A percentile compares a stretch with the other conserved stretches of the same genome.
phyloP scores from a whole-genome alignment of 1,140 invertebrate genomes.

The Apis dorsata region DNA sequence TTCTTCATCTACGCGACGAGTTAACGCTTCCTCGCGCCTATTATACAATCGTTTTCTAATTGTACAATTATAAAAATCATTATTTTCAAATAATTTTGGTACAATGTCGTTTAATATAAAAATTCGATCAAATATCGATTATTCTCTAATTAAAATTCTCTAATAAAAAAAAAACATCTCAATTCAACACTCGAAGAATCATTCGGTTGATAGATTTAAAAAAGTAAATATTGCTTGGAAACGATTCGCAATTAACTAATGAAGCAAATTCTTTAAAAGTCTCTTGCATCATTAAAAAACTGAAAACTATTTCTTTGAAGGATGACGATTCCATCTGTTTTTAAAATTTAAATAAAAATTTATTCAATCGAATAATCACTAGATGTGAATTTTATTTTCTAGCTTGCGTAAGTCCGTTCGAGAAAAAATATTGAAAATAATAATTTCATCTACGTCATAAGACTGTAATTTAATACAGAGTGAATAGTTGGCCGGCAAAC shows the following conservation, averaged over 20 bases:
- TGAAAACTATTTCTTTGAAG: background rate
- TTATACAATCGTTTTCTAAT: slow-evolving; percentile 5
- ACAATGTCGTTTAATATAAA: background rate
- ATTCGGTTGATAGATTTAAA: background rate
- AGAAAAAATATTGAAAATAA: background rate
- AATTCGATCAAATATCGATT: background rate
- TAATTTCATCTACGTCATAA: background rate
- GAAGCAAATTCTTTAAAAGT: background rate
- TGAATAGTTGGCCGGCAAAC: slow-evolving; percentile 18
- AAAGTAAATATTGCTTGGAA: background rate
- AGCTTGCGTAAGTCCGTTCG: background rate
- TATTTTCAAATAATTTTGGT: slow-evolving; percentile 24
- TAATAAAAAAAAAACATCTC: background rate
- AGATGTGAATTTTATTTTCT: background rate
- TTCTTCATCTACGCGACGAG: slow-evolving; percentile 38
- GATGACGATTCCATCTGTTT: background rate
- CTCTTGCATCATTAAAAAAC: background rate
- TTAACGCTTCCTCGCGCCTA: slow-evolving; percentile 18
- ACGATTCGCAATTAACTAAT: background rate
- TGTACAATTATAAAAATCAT: slow-evolving; percentile 27
- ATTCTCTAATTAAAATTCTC: background rate
- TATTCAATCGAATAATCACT: background rate
- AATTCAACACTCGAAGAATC: background rate
- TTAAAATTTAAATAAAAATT: background rate
- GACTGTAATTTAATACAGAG: slow-evolving; percentile 2